Base-by-base conservation (phyloP, 1,140 invertebrate genomes). In the Calosoma granatense region DNA sequence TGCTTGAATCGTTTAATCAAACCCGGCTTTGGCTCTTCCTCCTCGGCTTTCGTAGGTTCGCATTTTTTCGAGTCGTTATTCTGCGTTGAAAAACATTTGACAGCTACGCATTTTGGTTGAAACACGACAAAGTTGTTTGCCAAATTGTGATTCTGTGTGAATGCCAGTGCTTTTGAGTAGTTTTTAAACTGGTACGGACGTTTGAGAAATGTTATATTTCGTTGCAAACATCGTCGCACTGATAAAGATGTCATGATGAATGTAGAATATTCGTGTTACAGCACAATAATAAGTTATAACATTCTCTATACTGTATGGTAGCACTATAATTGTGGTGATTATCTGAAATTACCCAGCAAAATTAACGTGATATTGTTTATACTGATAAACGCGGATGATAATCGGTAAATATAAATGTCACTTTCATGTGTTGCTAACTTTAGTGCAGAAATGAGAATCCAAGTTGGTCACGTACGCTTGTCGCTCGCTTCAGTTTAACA, bases 1-100 rank as follows among this genome's bases (percentile, higher is more conserved):
- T 86, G 76, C 72, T 95, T 97, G 72, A 97, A 94, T 65, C 81
- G 83, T 65, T 90, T 81, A 67, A 92, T 87, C 11, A 94, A 63
- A 2, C 82, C 76, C 21, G 76, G 61, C 63, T 87, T 83, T 59
- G 69, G 60, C 14, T 58, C 20, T 12, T 52, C 43, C 21, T 54
- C 23, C 52, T 57, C 20, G 14, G 58, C 20, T 47, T 57, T 55
- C 39, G 30, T 55, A 11, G 58, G 36, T 53, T 59, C 54, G 41
- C 36, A 54, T 41, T 55, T 47, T 47, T 47, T 47, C 41, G 9
- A 4, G 4, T 47, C 15, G 4, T 47, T 47, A 12, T 4, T 4
- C 4, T 47, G 9, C 17, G 9, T 9, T 11, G 41, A 47, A 47
- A 12, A 47, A 3, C 6, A 47, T 47, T 36, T 36, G n/a, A 36